Evolutionary conservation across 1,140 invertebrate species (phyloP), one percentile per base, ranked within the genome.

Genomic region (Leptinotarsa undecemlineata): DNA sequence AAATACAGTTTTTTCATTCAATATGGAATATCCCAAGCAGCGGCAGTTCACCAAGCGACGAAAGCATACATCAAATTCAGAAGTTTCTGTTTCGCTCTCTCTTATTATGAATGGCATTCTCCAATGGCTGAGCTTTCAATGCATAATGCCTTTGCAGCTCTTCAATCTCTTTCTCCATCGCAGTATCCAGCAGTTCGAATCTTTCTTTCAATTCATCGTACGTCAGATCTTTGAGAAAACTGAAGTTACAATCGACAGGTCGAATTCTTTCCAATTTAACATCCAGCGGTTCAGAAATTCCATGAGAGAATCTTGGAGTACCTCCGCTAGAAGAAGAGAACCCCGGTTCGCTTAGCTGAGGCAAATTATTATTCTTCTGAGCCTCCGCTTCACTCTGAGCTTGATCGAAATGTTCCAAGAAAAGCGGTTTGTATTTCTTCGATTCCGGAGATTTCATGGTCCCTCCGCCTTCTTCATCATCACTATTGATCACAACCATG

Each of bases 91-190:
- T 79, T 48, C 78, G 71, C 33, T 79, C 78, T 51, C 78, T 71
- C 48, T 79, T 79, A 48, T 75, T 93, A 86, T 98, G 94, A 89
- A 99, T 99, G 79, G 98, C 98, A 88, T 99, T 97, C 75, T 99
- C 90, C 82, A 99, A 99, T 69, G 98, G 98, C 84, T 99, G 96
- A 71, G 98, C 88, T 87, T 99, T 99, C 68, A 95, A 95, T 87
- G 98, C 95, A 89, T 99, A 99, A 80, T 97, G 91, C 79, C 93
- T 90, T 80, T 96, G 91, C 48, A 99, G 88, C 83, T 98, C 96
- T 82, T 99, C 96, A 72, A 99, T 98, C 87, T 99, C 98, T 67
- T 93, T 90, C 85, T 99, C 98, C 97, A 99, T 99, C 87, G 99
- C 97, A 19, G 93, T 91, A 87, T 99, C 98, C 82, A 99, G 88